Evolutionary conservation across 2,797 vertebrate genomes (phyloP).

Genomic region (Malacoctenus gilli): DNA sequence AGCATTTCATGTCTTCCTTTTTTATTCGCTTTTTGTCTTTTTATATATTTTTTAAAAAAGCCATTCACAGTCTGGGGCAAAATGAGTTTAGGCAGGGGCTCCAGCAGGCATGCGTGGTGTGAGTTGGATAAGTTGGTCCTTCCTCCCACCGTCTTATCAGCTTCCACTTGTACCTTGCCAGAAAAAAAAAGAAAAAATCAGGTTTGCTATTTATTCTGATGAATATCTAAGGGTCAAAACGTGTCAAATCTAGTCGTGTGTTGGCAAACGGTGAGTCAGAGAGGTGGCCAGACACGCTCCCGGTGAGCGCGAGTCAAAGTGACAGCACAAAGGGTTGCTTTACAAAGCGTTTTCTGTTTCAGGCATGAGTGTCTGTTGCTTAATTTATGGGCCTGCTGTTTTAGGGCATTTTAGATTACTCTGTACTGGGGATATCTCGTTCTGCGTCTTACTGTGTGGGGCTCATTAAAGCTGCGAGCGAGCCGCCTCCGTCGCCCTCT

Average conservation of each 20-base stretch:
- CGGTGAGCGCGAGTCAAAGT: slow-evolving; percentile 56
- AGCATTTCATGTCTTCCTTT: no score
- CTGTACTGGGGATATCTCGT: slow-evolving; percentile 84
- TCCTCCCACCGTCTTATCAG: no score
- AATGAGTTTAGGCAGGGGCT: no score
- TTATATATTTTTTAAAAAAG: no score
- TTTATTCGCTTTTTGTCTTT: no score
- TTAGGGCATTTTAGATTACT: slow-evolving; percentile 84
- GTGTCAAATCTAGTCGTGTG: slow-evolving; percentile 32
- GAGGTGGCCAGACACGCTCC: slow-evolving; percentile 44
- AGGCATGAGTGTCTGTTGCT: slow-evolving; percentile 86
- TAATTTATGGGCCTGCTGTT: slow-evolving; percentile 85
- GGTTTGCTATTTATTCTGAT: slow-evolving; percentile 44
- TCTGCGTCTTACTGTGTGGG: slow-evolving; percentile 80
- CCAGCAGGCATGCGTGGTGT: no score
- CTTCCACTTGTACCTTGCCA: no score
- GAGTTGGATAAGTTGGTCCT: no score
- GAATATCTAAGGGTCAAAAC: slow-evolving; percentile 42
- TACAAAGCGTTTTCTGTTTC: slow-evolving; percentile 75
- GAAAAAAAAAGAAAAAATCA: no score
- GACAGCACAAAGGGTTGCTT: slow-evolving; percentile 66
- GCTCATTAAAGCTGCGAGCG: slow-evolving; percentile 79
- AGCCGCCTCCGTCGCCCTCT: slow-evolving; percentile 69
- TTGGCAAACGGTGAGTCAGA: slow-evolving; percentile 28
- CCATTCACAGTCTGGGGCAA: no score